Evolutionary conservation across 92 coral and sea anemone genomes (phyloP), one percentile per base, ranked within the genome.

Genomic region (Umimayanthus kanabou): DNA sequence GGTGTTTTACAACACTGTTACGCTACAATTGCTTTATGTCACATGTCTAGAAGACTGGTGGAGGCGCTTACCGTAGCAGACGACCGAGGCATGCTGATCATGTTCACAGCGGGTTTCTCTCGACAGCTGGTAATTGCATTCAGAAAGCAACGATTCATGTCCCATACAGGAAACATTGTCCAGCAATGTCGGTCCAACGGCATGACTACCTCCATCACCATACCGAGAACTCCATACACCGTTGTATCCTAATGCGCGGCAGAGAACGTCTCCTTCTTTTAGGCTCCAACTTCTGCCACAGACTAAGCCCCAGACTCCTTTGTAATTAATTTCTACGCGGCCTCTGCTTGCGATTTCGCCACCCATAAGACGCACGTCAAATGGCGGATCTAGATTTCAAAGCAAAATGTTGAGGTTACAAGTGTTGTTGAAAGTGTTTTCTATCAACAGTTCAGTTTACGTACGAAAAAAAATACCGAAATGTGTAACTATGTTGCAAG

Each of bases 271-370:
- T 9, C 22, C 82, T 25, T 78, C 82, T 28, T 49, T 78, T 43
- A n/a, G 9, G 9, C 39, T 28, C 82, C 82, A 78, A 9, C 5
- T 78, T 16, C 3, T 26, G 39, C 65, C 82, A 26, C 82, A 78
- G 7, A 78, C 66, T 25, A 66, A 78, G 58, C 82, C 40, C 82
- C 82, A 78, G 82, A 29, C 82, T 49, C 82, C 82, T 15, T 78
- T 78, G 82, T 78, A 49, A 18, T 28, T 45, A 15, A 50, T 25
- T 49, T 78, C 66, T 16, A 78, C 82, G 15, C 82, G 82, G 37
- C 82, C 82, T 29, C 65, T 45, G 82, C 82, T 78, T 22, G 58
- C 37, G 10, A 78, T 66, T 78, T 43, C 11, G 30, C 82, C 82
- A 20, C 82, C 82, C 5, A 78, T 40, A 50, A 78, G 66, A 53